Percentiles rank a stretch among this genome's conserved stretches.
Conservation (phyloP, 2,888 invertebrate species). For the Pardosa pseudoannulata region DNA sequence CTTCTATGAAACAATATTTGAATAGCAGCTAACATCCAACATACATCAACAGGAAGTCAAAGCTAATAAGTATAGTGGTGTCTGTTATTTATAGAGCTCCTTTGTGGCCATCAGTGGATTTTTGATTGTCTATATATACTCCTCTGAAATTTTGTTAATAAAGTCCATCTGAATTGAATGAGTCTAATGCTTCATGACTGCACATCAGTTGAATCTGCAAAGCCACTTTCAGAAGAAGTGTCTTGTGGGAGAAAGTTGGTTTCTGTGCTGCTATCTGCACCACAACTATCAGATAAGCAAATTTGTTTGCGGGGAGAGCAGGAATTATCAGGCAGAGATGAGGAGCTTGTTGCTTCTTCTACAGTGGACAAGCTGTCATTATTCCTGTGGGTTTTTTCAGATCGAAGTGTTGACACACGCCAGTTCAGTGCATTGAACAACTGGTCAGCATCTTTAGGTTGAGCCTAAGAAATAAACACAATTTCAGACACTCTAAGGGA, state of each 20-base stretch:
- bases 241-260: slow-evolving; percentile 31
- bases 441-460: slow-evolving; percentile 84
- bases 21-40: too few relatives aligned
- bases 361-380: slow-evolving; percentile 31
- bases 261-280: slow-evolving; percentile 66
- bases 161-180: background rate
- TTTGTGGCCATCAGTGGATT: background rate
- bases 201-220: slow-evolving; percentile 61
- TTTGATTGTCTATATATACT: background rate
- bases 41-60: too few relatives aligned
- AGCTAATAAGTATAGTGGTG: too few relatives aligned
- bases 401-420: slow-evolving; percentile 77
- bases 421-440: slow-evolving; percentile 82
- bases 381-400: slow-evolving; percentile 5
- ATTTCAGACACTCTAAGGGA: too few relatives aligned
- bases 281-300: slow-evolving; percentile 11
- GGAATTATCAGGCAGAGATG: slow-evolving; percentile 34
- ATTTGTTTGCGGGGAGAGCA: slow-evolving; percentile 27
- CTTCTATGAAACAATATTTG: too few relatives aligned
- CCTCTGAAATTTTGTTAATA: background rate
- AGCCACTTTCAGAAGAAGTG: slow-evolving; percentile 28
- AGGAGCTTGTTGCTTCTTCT: slow-evolving; percentile 64
- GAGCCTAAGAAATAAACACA: slow-evolving; percentile 81
- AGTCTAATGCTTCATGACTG: slow-evolving; percentile 40
- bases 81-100: too few relatives aligned